phyloP scores from a whole-genome alignment of 2,888 invertebrate species.

The Eustalomyia histrio region DNA sequence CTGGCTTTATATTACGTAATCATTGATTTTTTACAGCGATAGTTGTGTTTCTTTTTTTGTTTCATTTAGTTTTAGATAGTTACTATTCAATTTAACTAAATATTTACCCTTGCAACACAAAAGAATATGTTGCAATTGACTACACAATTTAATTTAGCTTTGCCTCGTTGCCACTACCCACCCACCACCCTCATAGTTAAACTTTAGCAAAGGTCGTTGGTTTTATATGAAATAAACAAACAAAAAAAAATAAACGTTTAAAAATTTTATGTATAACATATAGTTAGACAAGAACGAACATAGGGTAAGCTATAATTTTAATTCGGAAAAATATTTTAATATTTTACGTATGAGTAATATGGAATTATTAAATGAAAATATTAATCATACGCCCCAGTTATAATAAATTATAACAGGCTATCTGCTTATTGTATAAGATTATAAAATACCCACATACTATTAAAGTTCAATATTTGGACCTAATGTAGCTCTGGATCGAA shows the following conservation, averaged over 20 bases:
- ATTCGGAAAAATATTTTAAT: too few species aligned
- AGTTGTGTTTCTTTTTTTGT: neutral
- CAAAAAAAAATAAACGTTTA: neutral
- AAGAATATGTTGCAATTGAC: conserved; percentile 23
- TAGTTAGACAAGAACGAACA: neutral
- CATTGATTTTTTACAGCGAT: conserved; percentile 15
- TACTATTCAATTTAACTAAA: conserved; percentile 15
- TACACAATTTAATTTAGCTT: conserved; percentile 9
- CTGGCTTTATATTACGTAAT: conserved; percentile 14
- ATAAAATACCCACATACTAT: too few species aligned
- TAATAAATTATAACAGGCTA: too few species aligned
- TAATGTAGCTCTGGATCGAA: too few species aligned
- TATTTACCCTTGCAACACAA: conserved; percentile 29
- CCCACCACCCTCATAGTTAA: neutral
- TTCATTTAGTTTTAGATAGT: conserved; percentile 3
- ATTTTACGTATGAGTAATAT: too few species aligned
- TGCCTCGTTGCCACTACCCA: neutral
- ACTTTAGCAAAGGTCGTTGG: conserved; percentile 15
- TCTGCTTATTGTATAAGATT: too few species aligned
- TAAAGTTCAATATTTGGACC: too few species aligned
- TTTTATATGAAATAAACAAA: conserved; percentile 1
- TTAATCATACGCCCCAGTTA: too few species aligned
- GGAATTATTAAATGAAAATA: too few species aligned
- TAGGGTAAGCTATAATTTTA: too few species aligned
- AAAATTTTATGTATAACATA: neutral